phyloP scores from a whole-genome alignment of 1,140 invertebrate species.

The Magallana gigas region DNA sequence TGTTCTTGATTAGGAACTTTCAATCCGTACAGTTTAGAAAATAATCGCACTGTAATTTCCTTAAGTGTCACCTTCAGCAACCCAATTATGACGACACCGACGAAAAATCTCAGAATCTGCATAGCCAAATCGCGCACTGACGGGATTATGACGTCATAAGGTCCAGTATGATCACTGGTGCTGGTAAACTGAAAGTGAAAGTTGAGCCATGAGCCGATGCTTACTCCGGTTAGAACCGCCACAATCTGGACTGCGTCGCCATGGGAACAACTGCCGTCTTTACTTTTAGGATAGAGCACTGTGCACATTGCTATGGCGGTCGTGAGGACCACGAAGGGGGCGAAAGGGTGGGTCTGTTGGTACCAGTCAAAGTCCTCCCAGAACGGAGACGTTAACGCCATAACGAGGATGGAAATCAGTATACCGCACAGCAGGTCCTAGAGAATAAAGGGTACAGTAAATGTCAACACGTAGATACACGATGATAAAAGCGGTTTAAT shows the following conservation, averaged over 20 bases:
- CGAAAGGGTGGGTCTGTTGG: conserved; percentile 85
- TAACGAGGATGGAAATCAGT: conserved; percentile 83
- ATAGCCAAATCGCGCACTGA: conserved; percentile 87
- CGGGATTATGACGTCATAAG: conserved; percentile 82
- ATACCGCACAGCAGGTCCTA: conserved; percentile 81
- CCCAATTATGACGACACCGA: conserved; percentile 88
- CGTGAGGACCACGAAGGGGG: conserved; percentile 85
- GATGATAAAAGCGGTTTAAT: no score
- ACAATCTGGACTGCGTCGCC: conserved; percentile 92
- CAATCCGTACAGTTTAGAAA: conserved; percentile 85
- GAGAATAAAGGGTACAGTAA: conserved; percentile 43
- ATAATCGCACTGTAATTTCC: conserved; percentile 84
- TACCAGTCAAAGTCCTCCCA: conserved; percentile 87
- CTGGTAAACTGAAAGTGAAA: conserved; percentile 86
- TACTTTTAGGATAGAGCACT: conserved; percentile 84
- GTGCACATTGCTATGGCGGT: conserved; percentile 85
- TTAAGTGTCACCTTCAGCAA: conserved; percentile 85
- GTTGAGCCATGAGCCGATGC: conserved; percentile 91
- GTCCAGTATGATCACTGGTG: conserved; percentile 81
- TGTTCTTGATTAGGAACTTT: conserved; percentile 76
- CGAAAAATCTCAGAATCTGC: conserved; percentile 85
- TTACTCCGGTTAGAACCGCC: conserved; percentile 86
- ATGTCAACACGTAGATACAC: background rate
- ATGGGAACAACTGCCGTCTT: conserved; percentile 80
- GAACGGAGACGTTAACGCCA: conserved; percentile 87